phyloP scores from a whole-genome alignment of 1,140 invertebrate species.

The Epicauta chinensis region DNA sequence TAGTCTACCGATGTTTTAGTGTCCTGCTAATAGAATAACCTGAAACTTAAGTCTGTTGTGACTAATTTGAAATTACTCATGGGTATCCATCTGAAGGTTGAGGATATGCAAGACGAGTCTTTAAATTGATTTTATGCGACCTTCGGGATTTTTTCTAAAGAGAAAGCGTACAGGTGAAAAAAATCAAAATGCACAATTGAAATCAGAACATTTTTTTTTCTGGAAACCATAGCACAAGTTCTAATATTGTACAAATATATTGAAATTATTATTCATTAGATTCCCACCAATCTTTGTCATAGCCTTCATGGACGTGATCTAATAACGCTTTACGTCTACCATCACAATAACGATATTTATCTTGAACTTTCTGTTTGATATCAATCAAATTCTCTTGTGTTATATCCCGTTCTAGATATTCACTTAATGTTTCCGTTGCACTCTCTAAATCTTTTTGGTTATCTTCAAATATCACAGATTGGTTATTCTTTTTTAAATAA shows the following conservation, averaged over 20 bases:
- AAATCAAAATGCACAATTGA: too few species aligned
- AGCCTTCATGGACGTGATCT: constrained; percentile 70
- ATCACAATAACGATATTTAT: constrained; percentile 72
- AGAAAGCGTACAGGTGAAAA: too few species aligned
- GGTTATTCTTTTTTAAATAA: constrained; percentile 63
- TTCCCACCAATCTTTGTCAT: constrained; percentile 70
- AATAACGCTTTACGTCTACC: constrained; percentile 60
- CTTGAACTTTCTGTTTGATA: constrained; percentile 72
- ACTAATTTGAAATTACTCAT: too few species aligned
- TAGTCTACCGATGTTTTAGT: too few species aligned
- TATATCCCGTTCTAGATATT: constrained; percentile 69
- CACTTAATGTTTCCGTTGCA: constrained; percentile 64
- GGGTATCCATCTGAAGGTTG: too few species aligned
- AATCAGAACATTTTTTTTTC: too few species aligned
- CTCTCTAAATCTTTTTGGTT: constrained; percentile 67
- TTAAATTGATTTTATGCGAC: too few species aligned
- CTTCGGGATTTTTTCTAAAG: too few species aligned
- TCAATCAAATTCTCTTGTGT: constrained; percentile 63
- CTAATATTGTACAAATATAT: background rate
- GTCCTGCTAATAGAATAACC: too few species aligned
- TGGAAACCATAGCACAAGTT: background rate
- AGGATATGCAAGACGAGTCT: too few species aligned
- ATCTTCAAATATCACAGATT: constrained; percentile 67
- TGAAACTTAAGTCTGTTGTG: too few species aligned
- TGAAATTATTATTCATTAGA: constrained; percentile 37